Base-by-base conservation (phyloP, 1,140 invertebrate species). In the Battus philenor region DNA sequence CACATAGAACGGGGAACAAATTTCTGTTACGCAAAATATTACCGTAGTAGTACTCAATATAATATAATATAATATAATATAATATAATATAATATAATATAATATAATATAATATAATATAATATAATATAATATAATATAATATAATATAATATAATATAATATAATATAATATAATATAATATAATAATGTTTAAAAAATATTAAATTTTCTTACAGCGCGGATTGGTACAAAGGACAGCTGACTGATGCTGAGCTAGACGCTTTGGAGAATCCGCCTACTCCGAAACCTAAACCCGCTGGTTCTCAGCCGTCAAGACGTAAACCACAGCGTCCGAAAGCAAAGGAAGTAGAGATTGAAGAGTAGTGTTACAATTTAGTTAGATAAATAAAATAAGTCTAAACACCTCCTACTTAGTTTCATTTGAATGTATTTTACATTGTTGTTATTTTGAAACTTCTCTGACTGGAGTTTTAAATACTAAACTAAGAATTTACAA, bases 191-290 rank as follows among this genome's bases (percentile, higher is more conserved):
- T 20, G 18, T 20, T 20, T 6, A 3, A 20, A 20, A 4, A 41
- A 10, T 27, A 12, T 45, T 31, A 0, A 27, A 44, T 47, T 56
- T 32, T 18, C 54, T 89, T 88, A 15, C 74, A 95, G 94, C 79
- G 91, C 90, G 59, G 93, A 95, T 62, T 96, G 93, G 93, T 96
- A 96, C 86, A 94, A 94, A 69, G 94, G 89, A 38, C 89, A 92
- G 24, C 72, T 96, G 46, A 94, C 93, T n/a, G 94, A 95, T 44
- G 90, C 90, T 34, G 89, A 95, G 74, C 77, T 95, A 27, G 91
- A 92, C 5, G 91, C 90, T 34, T 77, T 95, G 39, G 93, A 95
- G 70, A 91, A 93, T 79, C 93, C 93, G 2, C 87, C 89, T 0
- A 88, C 87, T 0, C 50, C 60, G 1, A 90, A 88, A 51, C 90